Conservation (phyloP, 2,113 vertebrate species). For the Phyllostomus discolor region DNA sequence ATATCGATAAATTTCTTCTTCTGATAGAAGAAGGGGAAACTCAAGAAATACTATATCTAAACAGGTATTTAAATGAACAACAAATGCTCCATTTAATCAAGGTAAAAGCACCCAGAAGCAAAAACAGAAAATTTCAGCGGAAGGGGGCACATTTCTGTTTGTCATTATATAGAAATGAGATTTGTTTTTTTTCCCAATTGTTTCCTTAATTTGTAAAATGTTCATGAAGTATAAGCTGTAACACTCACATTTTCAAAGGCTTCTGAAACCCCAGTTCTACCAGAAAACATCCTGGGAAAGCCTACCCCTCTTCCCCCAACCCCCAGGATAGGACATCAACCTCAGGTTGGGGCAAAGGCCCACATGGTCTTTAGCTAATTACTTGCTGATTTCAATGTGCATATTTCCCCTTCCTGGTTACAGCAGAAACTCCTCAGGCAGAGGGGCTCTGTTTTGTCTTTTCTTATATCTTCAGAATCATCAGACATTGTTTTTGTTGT, state of each 20-base stretch:
- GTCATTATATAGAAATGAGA: background rate
- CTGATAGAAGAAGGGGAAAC: background rate
- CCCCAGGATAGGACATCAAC: too few species aligned
- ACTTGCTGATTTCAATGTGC: background rate
- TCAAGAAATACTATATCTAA: background rate
- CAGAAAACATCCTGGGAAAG: background rate
- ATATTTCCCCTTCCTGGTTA: background rate
- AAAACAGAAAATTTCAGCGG: background rate
- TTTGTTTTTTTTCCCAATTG: too few species aligned
- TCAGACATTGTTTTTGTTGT: background rate
- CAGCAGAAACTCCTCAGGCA: background rate
- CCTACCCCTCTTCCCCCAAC: rapidly evolving
- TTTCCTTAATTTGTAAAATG: background rate
- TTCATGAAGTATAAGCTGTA: background rate
- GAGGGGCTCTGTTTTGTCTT: background rate
- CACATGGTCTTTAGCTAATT: background rate
- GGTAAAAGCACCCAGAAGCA: background rate
- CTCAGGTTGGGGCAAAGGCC: rapidly evolving
- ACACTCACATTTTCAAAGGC: background rate
- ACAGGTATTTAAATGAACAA: background rate
- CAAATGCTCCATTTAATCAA: background rate
- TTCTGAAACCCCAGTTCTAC: background rate
- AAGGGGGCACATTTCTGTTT: background rate
- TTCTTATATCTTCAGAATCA: background rate
- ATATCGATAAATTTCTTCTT: background rate